These are phyloP conservation scores for Suillia variegata DNA, from an alignment of 2,888 invertebrate species.

Conservation along the genomic window DNA sequence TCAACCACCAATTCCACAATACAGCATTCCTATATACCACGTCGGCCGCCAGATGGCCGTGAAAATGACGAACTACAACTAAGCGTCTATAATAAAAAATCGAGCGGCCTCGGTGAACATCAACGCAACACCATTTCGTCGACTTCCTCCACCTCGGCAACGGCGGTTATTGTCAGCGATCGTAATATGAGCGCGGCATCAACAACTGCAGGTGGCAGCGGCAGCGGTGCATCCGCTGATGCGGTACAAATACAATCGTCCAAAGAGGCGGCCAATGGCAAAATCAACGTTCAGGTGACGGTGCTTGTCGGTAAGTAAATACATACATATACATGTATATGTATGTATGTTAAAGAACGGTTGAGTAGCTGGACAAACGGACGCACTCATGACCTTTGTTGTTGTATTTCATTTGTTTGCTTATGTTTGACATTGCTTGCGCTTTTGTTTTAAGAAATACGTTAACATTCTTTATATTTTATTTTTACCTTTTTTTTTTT, in stretches of 20 bases:
- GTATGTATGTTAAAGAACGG: no score
- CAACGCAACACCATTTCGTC: no score
- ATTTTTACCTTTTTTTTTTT: no score
- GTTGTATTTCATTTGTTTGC: slow-evolving; percentile 20
- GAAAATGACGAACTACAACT: slow-evolving; percentile 69
- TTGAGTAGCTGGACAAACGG: not conserved
- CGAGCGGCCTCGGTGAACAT: slow-evolving; percentile 32
- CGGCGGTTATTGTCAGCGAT: slow-evolving; percentile 64
- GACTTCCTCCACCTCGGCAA: slow-evolving; percentile 57
- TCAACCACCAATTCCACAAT: slow-evolving; percentile 26
- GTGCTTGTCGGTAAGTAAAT: slow-evolving; percentile 72
- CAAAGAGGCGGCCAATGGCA: slow-evolving; percentile 73
- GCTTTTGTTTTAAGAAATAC: no score
- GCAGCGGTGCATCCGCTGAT: slow-evolving; percentile 39
- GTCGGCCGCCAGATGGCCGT: slow-evolving; percentile 78
- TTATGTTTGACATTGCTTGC: slow-evolving; percentile 15
- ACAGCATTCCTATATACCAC: slow-evolving; percentile 52
- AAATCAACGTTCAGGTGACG: slow-evolving; percentile 87
- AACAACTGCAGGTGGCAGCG: slow-evolving; percentile 40
- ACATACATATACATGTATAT: no score
- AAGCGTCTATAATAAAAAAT: slow-evolving; percentile 32
- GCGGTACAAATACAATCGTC: slow-evolving; percentile 60
- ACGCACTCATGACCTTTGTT: not conserved
- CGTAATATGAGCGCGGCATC: slow-evolving; percentile 61
- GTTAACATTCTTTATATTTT: no score